phyloP scores from a whole-genome alignment of 1,140 invertebrate species.

The Drosophila sucinea region DNA sequence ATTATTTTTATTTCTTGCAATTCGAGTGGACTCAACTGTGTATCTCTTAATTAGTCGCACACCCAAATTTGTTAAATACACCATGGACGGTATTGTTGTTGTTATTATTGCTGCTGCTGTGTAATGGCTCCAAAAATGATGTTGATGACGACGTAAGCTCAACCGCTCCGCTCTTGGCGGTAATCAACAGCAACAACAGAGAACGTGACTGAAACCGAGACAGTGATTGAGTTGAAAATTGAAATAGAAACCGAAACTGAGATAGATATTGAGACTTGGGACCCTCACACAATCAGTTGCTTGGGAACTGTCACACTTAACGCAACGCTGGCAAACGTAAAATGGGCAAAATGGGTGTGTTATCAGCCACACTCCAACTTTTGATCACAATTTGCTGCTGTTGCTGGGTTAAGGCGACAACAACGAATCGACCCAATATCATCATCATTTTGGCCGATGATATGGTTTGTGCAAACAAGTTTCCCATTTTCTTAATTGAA shows the following conservation, averaged over 20 bases:
- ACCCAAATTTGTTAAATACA: not conserved
- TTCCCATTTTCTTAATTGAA: conserved; percentile 28
- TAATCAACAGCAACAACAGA: conserved; percentile 11
- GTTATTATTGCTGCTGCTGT: not conserved
- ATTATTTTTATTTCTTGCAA: too few species aligned
- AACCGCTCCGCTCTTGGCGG: conserved; percentile 9
- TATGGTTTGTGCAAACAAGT: conserved; percentile 83
- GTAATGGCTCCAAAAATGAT: conserved; percentile 23
- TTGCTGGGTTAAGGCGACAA: conserved; percentile 34
- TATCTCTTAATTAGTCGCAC: not conserved
- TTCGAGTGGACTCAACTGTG: not conserved
- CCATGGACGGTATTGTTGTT: not conserved
- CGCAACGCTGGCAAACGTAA: conserved; percentile 31
- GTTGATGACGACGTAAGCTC: not conserved
- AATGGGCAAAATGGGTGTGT: conserved; percentile 44
- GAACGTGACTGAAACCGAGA: conserved; percentile 11
- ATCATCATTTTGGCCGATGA: conserved; percentile 86
- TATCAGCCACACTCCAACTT: conserved; percentile 64
- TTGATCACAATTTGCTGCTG: conserved; percentile 34
- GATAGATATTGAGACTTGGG: conserved; percentile 26
- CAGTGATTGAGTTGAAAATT: conserved; percentile 19
- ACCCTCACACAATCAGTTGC: conserved; percentile 31
- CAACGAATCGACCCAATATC: conserved; percentile 84
- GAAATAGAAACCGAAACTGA: conserved; percentile 11
- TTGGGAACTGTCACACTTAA: conserved; percentile 28